phyloP scores from a whole-genome alignment of 2,113 vertebrate species.

The Sterna hirundo region DNA sequence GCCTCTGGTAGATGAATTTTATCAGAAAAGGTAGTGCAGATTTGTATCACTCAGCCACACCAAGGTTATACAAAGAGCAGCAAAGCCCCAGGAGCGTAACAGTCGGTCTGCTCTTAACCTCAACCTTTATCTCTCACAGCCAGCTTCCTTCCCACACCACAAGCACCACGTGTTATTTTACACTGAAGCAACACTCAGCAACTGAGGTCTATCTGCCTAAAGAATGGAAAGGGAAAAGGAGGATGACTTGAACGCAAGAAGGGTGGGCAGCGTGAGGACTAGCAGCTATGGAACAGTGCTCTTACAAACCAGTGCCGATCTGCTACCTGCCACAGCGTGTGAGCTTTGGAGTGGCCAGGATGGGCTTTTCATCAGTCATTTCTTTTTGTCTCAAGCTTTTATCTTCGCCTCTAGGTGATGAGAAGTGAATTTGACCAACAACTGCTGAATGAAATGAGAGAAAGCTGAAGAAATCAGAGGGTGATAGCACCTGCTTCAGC shows the following conservation, averaged over 20 bases:
- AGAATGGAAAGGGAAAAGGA: constrained; percentile 10
- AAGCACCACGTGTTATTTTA: constrained; percentile 56
- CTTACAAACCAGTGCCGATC: background rate
- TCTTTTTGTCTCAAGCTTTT: background rate
- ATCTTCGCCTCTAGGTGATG: background rate
- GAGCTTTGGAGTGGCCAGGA: background rate
- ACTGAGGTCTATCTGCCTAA: background rate
- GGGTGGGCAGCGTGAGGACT: background rate
- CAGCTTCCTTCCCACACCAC: constrained; percentile 73
- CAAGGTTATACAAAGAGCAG: constrained; percentile 71
- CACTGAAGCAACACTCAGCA: constrained; percentile 38
- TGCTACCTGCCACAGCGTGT: background rate
- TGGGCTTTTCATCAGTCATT: background rate
- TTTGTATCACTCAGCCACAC: constrained; percentile 65
- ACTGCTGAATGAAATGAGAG: constrained; percentile 9
- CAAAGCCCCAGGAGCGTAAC: constrained; percentile 66
- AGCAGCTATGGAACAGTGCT: background rate
- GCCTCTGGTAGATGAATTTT: constrained; percentile 43
- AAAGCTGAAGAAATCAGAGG: background rate
- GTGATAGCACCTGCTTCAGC: background rate
- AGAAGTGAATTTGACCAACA: background rate
- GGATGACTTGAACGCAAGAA: background rate
- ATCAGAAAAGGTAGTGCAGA: constrained; percentile 62
- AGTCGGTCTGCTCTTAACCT: constrained; percentile 68
- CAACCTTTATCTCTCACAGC: constrained; percentile 73